phyloP scores from a whole-genome alignment of 2,797 vertebrate species.

The Scolopax bukidnonensis region DNA sequence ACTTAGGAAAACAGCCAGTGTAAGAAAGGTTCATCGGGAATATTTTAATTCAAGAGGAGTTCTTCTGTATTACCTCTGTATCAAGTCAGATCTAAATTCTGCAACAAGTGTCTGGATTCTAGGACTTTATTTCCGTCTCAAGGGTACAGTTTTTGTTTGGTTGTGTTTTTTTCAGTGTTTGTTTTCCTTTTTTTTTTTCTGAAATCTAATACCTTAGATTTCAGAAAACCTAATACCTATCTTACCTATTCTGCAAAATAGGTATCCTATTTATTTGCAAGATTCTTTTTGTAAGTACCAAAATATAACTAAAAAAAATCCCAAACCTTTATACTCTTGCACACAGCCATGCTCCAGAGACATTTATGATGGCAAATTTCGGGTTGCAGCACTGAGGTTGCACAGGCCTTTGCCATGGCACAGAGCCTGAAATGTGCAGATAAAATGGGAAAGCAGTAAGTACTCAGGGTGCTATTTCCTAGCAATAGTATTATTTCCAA shows the following conservation, averaged over 20 bases:
- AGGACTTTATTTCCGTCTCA: neutral
- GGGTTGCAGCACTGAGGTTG: neutral
- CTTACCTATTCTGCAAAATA: neutral
- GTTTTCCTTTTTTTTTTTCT: rapidly evolving
- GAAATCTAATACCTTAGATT: neutral
- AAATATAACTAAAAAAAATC: neutral
- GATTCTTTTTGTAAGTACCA: neutral
- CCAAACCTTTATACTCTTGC: neutral
- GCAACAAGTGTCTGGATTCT: neutral
- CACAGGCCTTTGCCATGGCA: neutral
- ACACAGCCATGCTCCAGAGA: neutral
- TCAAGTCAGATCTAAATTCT: neutral
- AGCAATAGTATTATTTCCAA: neutral
- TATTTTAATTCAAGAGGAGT: neutral
- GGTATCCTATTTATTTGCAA: neutral
- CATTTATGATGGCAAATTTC: neutral
- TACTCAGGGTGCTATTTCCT: neutral
- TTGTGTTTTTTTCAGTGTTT: rapidly evolving
- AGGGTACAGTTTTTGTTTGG: rapidly evolving
- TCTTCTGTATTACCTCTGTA: neutral
- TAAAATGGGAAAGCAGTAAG: neutral
- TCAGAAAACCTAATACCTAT: no score
- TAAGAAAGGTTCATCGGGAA: neutral
- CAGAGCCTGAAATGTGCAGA: neutral
- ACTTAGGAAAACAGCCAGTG: neutral